Base-by-base conservation (phyloP, 2,113 vertebrate species). In the Pluvianellus socialis region DNA sequence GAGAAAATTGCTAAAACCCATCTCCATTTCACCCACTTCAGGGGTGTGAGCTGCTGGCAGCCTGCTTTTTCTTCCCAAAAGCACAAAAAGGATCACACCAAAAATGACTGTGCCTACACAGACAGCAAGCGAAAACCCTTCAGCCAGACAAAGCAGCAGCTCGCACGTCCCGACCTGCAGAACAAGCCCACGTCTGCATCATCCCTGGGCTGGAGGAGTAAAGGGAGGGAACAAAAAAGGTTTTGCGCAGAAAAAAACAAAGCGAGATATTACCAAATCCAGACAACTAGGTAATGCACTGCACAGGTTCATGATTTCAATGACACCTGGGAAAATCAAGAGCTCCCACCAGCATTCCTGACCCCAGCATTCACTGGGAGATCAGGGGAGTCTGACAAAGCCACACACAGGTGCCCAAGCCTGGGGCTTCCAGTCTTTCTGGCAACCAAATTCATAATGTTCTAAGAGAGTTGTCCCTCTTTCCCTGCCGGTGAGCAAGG, bases 1-100 rank as follows among this genome's bases (percentile, higher is more conserved):
- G 2, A 86, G 92, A 80, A 90, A 94, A 94, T 82, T 88, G 88
- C 85, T 88, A 86, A 95, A 94, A 58, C 81, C 63, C 85, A 74
- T 93, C 87, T 96, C 67, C 35, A 63, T 94, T 76, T 96, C 88
- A 90, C 58, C 92, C 85, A 90, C 90, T 96, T 92, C 67, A 93
- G 59, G 63, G 40, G 40, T 65, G 59, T 35, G 67, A 92, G 91
- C 91, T 92, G 85, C 92, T 93, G 67, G 2, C 50, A 66, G 63
- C 26, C 62, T 67, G 45, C 66, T 93, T 80, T 83, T 88, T 77
- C 63, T 88, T 83, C 38, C 68, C 79, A 35, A 47, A 82, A 76
- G 66, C 19, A 7, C 62, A 80, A 62, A 92, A 94, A 87, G 85
- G 70, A 94, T 88, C 62, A 52, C 82, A 58, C 79, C 66, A 62